phyloP scores from a whole-genome alignment of 2,797 vertebrate species.

The Eutrigla gurnardus region DNA sequence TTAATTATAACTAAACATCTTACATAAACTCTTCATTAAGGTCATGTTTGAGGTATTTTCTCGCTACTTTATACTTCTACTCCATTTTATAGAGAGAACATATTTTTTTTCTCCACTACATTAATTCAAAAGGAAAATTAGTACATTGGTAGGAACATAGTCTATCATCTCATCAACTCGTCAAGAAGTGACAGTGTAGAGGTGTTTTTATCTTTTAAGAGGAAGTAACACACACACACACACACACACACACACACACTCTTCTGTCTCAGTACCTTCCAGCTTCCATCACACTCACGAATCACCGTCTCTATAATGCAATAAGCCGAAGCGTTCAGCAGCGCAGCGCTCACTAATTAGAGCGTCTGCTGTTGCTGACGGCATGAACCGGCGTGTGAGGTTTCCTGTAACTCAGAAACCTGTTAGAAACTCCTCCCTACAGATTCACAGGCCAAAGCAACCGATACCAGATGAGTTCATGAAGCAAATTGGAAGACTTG shows the following conservation, averaged over 20 bases:
- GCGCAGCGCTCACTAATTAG: constrained; percentile 24
- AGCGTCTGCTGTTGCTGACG: constrained; percentile 37
- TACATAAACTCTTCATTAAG: background rate
- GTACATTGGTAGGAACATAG: no score
- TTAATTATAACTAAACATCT: background rate
- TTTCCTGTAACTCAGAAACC: constrained; percentile 15
- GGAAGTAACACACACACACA: background rate
- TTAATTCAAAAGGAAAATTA: background rate
- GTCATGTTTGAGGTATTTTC: background rate
- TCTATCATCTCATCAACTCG: background rate
- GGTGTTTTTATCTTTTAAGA: background rate
- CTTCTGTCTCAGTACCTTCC: no score
- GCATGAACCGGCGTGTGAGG: constrained; percentile 26
- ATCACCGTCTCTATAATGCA: constrained; percentile 10
- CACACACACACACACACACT: background rate
- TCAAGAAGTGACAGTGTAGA: background rate
- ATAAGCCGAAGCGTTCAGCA: constrained; percentile 28
- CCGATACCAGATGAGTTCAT: constrained; percentile 15
- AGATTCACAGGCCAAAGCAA: constrained; percentile 10
- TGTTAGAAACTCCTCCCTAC: constrained; percentile 38
- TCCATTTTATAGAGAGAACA: background rate
- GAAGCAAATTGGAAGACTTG: background rate
- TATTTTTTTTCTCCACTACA: background rate
- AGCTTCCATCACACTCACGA: constrained; percentile 15
- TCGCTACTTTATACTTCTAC: background rate